These are phyloP conservation scores for Drosophila crucigera DNA, from an alignment of 2,888 invertebrate genomes.

Conservation along the genomic window DNA sequence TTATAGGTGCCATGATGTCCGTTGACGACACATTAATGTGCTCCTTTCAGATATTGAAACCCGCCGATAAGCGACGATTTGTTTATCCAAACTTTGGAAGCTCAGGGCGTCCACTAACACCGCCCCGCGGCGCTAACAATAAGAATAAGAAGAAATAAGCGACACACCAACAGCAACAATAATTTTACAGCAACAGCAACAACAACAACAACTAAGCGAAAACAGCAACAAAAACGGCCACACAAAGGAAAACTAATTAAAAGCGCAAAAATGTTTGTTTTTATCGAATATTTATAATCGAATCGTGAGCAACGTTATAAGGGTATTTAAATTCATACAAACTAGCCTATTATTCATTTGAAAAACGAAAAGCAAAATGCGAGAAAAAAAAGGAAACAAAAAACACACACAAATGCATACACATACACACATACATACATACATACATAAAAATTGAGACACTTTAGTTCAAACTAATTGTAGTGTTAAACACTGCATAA, in stretches of 20 bases:
- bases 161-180: constrained; percentile 39
- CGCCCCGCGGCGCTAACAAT: constrained; percentile 97
- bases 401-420: constrained; percentile 23
- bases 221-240: constrained; percentile 42
- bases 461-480: constrained; percentile 77
- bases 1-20: constrained; percentile 96
- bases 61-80: constrained; percentile 99
- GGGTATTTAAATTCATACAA: constrained; percentile 63
- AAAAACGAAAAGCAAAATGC: constrained; percentile 38
- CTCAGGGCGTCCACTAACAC: constrained; percentile 98
- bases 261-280: constrained; percentile 61
- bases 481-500: constrained; percentile 77
- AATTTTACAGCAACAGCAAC: constrained; percentile 32
- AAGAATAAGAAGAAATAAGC: constrained; percentile 97
- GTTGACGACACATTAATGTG: constrained; percentile 99
- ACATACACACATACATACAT: constrained; percentile 48
- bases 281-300: constrained; percentile 77
- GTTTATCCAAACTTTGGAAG: constrained; percentile 96
- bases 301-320: constrained; percentile 76
- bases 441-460: constrained; percentile 62
- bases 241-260: constrained; percentile 48
- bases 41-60: constrained; percentile 98
- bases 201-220: constrained; percentile 19
- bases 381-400: constrained; percentile 34
- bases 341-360: constrained; percentile 69